Conservation (phyloP, 2,797 vertebrate species). For the Amphiprion clarkii region DNA sequence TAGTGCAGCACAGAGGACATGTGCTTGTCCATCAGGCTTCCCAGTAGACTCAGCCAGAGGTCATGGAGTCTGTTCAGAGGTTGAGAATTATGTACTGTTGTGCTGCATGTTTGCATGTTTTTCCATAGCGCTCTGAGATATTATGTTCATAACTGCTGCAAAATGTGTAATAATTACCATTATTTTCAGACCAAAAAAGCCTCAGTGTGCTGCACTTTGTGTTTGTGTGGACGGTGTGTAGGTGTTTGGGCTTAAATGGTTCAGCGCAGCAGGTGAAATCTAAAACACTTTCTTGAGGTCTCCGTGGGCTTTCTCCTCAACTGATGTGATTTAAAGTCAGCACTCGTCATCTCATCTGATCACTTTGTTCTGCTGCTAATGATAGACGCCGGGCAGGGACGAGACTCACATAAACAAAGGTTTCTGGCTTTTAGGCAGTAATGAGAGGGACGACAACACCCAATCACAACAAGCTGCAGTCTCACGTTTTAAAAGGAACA, state of each 20-base stretch:
- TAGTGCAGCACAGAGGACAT: neutral
- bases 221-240: neutral
- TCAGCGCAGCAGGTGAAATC: constrained; percentile 1
- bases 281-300: constrained; percentile 17
- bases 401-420: constrained; percentile 11
- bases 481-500: constrained; percentile 22
- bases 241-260: neutral
- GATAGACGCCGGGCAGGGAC: constrained; percentile 5
- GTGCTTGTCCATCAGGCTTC: constrained; percentile 4
- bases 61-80: neutral
- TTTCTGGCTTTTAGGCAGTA: constrained; percentile 24
- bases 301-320: constrained; percentile 38
- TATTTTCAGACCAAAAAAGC: neutral
- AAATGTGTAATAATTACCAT: constrained; percentile 1
- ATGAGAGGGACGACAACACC: constrained; percentile 1
- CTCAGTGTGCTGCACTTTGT: too few relatives aligned
- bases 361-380: constrained; percentile 42
- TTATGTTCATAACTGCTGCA: neutral
- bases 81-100: neutral
- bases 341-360: constrained; percentile 25
- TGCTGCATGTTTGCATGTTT: neutral
- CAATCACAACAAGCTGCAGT: constrained; percentile 14
- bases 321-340: constrained; percentile 34
- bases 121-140: neutral
- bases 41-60: constrained; percentile 1